A percentile compares a stretch with the other conserved stretches of the same genome.
phyloP scores from a whole-genome alignment of 2,888 invertebrate genomes.

The Parthenolecanium corni region DNA sequence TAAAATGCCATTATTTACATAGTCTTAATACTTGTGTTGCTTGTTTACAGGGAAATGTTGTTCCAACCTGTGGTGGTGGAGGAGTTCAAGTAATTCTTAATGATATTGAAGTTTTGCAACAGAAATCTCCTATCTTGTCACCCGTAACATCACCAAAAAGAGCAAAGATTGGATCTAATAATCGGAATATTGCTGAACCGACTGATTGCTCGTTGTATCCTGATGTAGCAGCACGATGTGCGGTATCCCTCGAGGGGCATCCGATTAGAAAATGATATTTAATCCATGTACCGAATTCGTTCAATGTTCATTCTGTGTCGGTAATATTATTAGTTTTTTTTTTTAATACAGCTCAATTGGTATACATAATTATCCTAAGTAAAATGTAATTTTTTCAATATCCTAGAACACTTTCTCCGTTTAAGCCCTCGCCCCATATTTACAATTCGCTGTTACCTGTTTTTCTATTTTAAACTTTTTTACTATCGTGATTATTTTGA shows the following conservation, averaged over 20 bases:
- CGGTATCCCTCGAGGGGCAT: not conserved
- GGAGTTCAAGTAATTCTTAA: conserved; percentile 92
- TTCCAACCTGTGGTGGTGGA: conserved; percentile 85
- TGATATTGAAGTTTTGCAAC: conserved; percentile 81
- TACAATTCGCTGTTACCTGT: too few species aligned
- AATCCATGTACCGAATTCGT: too few species aligned
- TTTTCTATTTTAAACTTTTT: too few species aligned
- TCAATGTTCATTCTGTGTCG: too few species aligned
- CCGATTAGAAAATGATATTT: not conserved
- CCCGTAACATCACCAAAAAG: not conserved
- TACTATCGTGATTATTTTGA: too few species aligned
- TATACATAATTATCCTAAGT: too few species aligned
- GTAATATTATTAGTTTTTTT: too few species aligned
- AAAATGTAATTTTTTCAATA: too few species aligned
- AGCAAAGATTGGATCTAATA: not conserved
- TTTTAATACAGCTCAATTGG: too few species aligned
- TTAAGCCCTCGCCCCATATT: too few species aligned
- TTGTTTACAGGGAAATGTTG: conserved; percentile 63
- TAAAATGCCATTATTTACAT: not conserved
- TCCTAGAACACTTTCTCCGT: too few species aligned
- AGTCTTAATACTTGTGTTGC: not conserved
- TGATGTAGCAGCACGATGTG: not conserved
- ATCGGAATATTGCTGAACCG: not conserved
- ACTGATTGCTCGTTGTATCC: not conserved
- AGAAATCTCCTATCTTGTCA: conserved; percentile 40